Evolutionary conservation across 30 jellyfish, hydroid and myxozoan species (phyloP), one percentile per base, ranked within the genome.

Genomic region (Aurelia sp.): DNA sequence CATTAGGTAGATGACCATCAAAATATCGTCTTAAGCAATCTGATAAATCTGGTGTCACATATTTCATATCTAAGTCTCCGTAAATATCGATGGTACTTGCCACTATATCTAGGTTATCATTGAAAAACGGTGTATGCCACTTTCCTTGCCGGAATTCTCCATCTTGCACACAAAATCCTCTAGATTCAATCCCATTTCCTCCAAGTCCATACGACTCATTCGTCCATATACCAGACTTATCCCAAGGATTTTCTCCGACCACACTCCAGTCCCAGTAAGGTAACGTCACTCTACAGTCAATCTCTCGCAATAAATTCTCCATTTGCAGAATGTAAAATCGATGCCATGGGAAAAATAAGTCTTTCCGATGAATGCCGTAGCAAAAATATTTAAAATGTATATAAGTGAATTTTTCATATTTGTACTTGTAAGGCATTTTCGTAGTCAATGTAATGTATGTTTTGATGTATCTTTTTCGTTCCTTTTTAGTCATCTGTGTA

Each of bases 241-340:
- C 70, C 98, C 98, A 92, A 12, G 98, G 98, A 53, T 92, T 95
- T 3, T 59, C 50, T 22, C 89, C 94, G 22, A 51, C 89, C 30
- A 68, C 37, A 57, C 97, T 88, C 98, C 98, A 92, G 66, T 92
- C 98, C 98, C 98, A 92, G 71, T 92, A 92, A 19, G 98, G 94
- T 50, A 92, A 31, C 9, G 98, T 92, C 50, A 92, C 95, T 1
- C 97, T 76, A 40, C 98, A 92, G 69, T 92, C 98, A 66, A 92
- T 81, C 66, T 92, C 97, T 48, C 91, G 74, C 63, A 92, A 81
- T n/a, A 92, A 33, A 71, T 92, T 93, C 74, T 92, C 98, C 92
- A 92, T 74, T 35, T 64, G 84, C 19, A 83, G 67, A 13, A 92
- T 57, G 58, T 81, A 92, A 88, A 97, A 92, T 37, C 98, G 88